Conservation (phyloP, 2,888 invertebrate genomes). For the Cynaeus angustus region DNA sequence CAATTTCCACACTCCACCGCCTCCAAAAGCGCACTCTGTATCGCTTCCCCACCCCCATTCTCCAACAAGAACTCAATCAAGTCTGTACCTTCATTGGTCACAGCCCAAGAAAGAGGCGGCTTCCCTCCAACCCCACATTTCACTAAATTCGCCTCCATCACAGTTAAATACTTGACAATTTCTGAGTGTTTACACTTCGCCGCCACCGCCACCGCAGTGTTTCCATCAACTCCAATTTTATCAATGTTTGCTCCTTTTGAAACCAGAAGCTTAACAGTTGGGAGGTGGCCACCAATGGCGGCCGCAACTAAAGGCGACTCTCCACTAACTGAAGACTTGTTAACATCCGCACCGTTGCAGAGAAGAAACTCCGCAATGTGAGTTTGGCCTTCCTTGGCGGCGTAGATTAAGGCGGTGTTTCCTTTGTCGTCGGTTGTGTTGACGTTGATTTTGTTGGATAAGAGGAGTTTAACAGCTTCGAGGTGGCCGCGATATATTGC, state of each 20-base stretch:
- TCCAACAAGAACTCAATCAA: constrained; percentile 11
- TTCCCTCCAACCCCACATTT: not conserved
- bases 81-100: constrained; percentile 2
- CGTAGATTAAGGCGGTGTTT: constrained; percentile 1
- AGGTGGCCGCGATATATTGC: constrained; percentile 11
- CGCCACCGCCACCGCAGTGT: constrained; percentile 5
- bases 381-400: not conserved
- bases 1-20: not conserved
- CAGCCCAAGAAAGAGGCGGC: constrained; percentile 16
- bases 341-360: constrained; percentile 8
- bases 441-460: not conserved
- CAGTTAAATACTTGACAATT: constrained; percentile 2
- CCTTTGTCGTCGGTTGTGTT: constrained; percentile 9
- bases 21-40: constrained; percentile 7
- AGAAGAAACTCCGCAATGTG: not conserved
- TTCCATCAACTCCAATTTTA: not conserved
- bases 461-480: constrained; percentile 12
- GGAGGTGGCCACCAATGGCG: constrained; percentile 3
- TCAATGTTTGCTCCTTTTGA: constrained; percentile 6
- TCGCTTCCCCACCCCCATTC: constrained; percentile 1
- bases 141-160: not conserved
- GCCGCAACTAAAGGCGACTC: not conserved
- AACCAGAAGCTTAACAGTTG: not conserved
- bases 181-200: not conserved
- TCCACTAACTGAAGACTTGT: constrained; percentile 1